A percentile compares a stretch with the other conserved stretches of the same genome.
Conservation (phyloP, 2,888 invertebrate species). For the Polymixis flavicincta region DNA sequence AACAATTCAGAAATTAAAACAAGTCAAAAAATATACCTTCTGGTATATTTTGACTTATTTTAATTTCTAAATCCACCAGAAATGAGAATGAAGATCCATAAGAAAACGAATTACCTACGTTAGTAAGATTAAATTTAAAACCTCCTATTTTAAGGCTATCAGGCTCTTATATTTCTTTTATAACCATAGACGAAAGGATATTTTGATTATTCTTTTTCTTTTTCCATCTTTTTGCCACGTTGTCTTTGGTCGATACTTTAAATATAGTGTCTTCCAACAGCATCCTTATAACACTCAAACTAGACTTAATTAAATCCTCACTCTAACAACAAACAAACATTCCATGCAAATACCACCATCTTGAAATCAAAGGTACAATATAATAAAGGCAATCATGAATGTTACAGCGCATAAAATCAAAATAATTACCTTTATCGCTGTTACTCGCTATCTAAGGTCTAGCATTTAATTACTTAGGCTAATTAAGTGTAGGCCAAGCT, state of each 20-base stretch:
- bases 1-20: no score
- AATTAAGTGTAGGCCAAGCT: constrained; percentile 63
- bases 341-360: constrained; percentile 27
- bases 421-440: constrained; percentile 66
- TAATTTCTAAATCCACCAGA: no score
- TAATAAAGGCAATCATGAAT: constrained; percentile 52
- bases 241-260: background rate
- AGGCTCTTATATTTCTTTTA: no score
- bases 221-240: background rate
- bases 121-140: no score
- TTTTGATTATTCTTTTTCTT: no score
- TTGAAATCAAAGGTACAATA: constrained; percentile 46
- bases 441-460: constrained; percentile 52
- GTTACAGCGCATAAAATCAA: constrained; percentile 59
- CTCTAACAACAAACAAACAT: background rate
- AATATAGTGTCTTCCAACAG: background rate
- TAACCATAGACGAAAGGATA: no score
- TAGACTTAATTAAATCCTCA: background rate
- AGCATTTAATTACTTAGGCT: constrained; percentile 67
- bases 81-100: no score
- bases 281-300: background rate
- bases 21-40: no score
- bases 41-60: no score
- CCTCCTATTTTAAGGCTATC: no score
- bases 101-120: no score